A percentile compares a stretch with the other conserved stretches of the same genome.
Evolutionary conservation across 1,140 invertebrate species (phyloP).

Genomic region (Papilio dardanus): DNA sequence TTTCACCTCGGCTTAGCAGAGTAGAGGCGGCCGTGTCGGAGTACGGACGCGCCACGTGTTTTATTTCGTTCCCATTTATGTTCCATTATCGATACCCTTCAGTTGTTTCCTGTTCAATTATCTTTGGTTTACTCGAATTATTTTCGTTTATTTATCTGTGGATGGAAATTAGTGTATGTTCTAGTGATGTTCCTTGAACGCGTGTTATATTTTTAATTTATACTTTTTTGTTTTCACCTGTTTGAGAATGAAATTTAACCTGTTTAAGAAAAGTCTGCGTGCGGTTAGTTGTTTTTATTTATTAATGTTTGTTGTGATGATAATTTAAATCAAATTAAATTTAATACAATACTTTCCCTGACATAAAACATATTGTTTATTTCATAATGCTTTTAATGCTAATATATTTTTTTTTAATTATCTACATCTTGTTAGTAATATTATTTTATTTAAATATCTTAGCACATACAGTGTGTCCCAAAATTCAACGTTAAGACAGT

Average conservation of each 20-base stretch:
- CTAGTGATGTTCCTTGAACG: conserved; percentile 24
- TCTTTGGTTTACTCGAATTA: conserved; percentile 1
- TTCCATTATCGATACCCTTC: conserved; percentile 39
- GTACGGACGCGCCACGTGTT: conserved; percentile 40
- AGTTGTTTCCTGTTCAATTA: conserved; percentile 28
- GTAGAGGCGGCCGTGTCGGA: conserved; percentile 39
- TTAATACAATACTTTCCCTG: too few species aligned
- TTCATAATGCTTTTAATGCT: too few species aligned
- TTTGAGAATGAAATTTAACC: conserved; percentile 40
- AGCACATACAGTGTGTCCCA: too few species aligned
- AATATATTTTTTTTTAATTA: too few species aligned
- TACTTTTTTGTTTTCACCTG: conserved; percentile 29
- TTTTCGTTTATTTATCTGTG: conserved; percentile 23
- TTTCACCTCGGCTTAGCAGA: conserved; percentile 31
- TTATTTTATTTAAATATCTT: too few species aligned
- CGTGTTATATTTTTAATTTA: conserved; percentile 26
- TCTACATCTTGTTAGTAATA: too few species aligned
- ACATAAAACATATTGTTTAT: too few species aligned
- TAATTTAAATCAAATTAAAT: too few species aligned
- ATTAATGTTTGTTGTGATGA: not conserved
- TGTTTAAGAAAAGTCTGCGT: conserved; percentile 44
- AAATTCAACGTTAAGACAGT: too few species aligned
- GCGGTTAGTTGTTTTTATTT: conserved; percentile 61
- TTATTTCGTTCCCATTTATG: conserved; percentile 42
- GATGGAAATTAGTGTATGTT: not conserved